A percentile compares a stretch with the other conserved stretches of the same genome.
phyloP scores from a whole-genome alignment of 2,797 vertebrate genomes.

The Coregonus suidteri region DNA sequence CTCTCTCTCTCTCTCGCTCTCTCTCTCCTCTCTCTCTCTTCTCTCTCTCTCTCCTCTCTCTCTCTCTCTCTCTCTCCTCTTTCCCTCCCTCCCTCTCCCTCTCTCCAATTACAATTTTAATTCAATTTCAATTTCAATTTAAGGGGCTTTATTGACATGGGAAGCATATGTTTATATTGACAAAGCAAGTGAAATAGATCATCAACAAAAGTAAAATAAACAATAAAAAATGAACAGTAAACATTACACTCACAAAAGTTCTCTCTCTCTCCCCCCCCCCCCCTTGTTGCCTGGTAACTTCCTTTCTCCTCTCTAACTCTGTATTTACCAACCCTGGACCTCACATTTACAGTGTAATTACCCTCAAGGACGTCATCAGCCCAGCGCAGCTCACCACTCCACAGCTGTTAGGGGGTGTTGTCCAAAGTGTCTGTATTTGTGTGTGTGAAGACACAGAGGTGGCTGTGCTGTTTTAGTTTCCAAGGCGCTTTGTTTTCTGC shows the following conservation, averaged over 20 bases:
- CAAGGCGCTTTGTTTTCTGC: not conserved
- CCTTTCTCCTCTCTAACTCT: conserved; percentile 35
- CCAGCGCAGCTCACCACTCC: conserved; percentile 40
- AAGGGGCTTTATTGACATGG: too few species aligned
- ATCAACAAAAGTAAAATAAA: too few species aligned
- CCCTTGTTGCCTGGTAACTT: conserved; percentile 32
- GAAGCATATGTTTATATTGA: too few species aligned
- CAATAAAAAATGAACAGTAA: too few species aligned
- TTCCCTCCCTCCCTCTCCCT: too few species aligned
- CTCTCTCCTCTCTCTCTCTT: too few species aligned
- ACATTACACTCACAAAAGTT: too few species aligned
- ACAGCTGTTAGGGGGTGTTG: conserved; percentile 59
- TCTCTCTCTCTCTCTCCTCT: not conserved
- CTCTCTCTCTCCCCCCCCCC: not conserved
- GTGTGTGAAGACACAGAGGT: conserved; percentile 12
- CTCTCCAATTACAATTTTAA: too few species aligned
- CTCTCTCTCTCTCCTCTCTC: too few species aligned
- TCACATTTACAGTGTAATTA: conserved; percentile 54
- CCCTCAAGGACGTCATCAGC: conserved; percentile 53
- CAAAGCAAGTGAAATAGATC: too few species aligned
- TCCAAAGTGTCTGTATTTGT: conserved; percentile 19
- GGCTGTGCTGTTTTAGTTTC: conserved; percentile 5
- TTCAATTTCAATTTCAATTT: too few species aligned
- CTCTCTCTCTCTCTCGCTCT: too few species aligned
- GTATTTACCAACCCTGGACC: conserved; percentile 44